Conservation (phyloP, 2,113 vertebrate genomes). For the Recurvirostra avosetta region DNA sequence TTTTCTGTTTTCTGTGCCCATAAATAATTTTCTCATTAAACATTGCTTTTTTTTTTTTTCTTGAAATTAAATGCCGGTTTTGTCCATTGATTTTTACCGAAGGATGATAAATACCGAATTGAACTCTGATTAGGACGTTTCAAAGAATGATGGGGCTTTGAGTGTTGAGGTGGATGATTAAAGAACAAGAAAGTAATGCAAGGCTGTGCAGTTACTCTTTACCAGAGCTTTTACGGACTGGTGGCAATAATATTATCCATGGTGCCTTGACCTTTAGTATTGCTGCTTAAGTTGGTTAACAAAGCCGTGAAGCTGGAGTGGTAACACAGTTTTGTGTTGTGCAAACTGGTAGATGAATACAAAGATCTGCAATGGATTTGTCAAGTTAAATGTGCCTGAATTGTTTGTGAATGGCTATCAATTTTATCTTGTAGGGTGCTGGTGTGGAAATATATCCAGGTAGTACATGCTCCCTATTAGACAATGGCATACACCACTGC, state of each 20-base stretch:
- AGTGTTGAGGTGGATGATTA: background rate
- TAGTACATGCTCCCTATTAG: conserved; percentile 81
- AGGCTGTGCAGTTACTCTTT: background rate
- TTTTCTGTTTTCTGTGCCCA: background rate
- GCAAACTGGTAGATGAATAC: background rate
- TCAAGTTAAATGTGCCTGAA: background rate
- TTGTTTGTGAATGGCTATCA: background rate
- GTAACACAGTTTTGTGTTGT: background rate
- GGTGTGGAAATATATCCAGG: conserved; percentile 95
- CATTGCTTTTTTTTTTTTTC: background rate
- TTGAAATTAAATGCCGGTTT: background rate
- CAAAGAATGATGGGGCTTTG: background rate
- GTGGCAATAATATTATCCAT: background rate
- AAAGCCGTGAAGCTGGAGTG: background rate
- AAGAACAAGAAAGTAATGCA: background rate
- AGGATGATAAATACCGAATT: background rate
- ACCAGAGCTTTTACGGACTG: background rate
- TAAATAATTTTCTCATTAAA: background rate
- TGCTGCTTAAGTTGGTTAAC: background rate
- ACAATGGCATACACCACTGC: conserved; percentile 93
- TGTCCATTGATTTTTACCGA: background rate
- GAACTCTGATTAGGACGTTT: background rate
- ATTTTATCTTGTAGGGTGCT: conserved; percentile 79
- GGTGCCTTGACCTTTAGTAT: background rate
- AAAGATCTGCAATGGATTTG: background rate